Conservation (phyloP, 2,888 invertebrate genomes). For the Drosophila helvetica region DNA sequence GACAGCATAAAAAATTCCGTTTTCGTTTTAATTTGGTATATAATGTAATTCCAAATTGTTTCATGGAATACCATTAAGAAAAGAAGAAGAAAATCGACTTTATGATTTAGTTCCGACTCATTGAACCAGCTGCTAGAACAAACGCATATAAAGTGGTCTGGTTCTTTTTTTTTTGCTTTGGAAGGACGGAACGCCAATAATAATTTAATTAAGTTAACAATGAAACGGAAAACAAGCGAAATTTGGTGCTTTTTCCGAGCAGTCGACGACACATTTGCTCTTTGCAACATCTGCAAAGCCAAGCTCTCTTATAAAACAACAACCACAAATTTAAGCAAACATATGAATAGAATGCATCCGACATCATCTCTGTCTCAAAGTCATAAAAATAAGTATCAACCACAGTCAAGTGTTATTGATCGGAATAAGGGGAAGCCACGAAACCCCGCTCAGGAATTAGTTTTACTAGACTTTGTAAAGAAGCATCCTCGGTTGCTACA, state of each 20-base stretch:
- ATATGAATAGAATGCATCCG: slow-evolving; percentile 68
- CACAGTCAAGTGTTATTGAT: slow-evolving; percentile 24
- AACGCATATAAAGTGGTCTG: slow-evolving; percentile 6
- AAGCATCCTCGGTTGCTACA: slow-evolving; percentile 60
- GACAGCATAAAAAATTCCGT: no score
- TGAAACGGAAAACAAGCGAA: slow-evolving; percentile 68
- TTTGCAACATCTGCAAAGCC: slow-evolving; percentile 67
- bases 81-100: background rate
- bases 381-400: slow-evolving; percentile 50
- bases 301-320: slow-evolving; percentile 68
- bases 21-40: no score
- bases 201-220: slow-evolving; percentile 2
- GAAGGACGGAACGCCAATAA: background rate
- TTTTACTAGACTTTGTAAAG: slow-evolving; percentile 60
- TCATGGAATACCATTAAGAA: no score
- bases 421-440: slow-evolving; percentile 62
- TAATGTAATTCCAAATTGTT: no score
- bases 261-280: slow-evolving; percentile 62
- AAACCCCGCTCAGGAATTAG: slow-evolving; percentile 57
- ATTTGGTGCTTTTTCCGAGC: slow-evolving; percentile 68
- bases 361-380: slow-evolving; percentile 39
- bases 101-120: slow-evolving; percentile 3
- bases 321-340: slow-evolving; percentile 66
- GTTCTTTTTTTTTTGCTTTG: slow-evolving; percentile 1
- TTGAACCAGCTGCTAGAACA: background rate